These are phyloP conservation scores for Sorex fumeus DNA, from an alignment of 2,113 vertebrate genomes.

Conservation along the genomic window DNA sequence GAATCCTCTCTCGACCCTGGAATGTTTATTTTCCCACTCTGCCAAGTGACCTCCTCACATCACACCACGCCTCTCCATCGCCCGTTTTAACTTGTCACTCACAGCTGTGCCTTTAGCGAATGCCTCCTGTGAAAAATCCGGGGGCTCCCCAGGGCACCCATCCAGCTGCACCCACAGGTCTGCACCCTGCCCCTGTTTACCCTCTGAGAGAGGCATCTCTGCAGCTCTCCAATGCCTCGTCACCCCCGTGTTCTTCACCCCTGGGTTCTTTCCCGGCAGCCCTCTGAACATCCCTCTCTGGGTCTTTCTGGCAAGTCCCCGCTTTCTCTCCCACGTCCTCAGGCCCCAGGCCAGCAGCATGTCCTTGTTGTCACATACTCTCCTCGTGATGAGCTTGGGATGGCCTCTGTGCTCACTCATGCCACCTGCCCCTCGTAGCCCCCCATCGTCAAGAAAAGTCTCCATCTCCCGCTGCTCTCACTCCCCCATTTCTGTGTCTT, in stretches of 20 bases:
- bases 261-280: not conserved
- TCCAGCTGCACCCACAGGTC: too few species aligned
- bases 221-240: not conserved
- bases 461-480: too few species aligned
- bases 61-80: not conserved
- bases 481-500: not conserved
- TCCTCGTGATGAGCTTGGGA: too few species aligned
- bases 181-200: too few species aligned
- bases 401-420: not conserved
- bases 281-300: not conserved
- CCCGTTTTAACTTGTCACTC: not conserved
- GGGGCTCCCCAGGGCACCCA: not conserved
- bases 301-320: not conserved
- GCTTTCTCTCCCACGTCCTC: not conserved
- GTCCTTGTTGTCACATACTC: too few species aligned
- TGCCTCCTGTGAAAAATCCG: not conserved
- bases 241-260: not conserved
- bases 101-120: not conserved
- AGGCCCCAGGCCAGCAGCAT: too few species aligned
- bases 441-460: not conserved
- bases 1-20: not conserved
- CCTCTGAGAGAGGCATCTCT: not conserved
- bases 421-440: too few species aligned
- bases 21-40: constrained; percentile 17
- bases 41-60: not conserved